Base-by-base conservation (phyloP, 2,888 invertebrate species). In the Lycocerus yunnanus region DNA sequence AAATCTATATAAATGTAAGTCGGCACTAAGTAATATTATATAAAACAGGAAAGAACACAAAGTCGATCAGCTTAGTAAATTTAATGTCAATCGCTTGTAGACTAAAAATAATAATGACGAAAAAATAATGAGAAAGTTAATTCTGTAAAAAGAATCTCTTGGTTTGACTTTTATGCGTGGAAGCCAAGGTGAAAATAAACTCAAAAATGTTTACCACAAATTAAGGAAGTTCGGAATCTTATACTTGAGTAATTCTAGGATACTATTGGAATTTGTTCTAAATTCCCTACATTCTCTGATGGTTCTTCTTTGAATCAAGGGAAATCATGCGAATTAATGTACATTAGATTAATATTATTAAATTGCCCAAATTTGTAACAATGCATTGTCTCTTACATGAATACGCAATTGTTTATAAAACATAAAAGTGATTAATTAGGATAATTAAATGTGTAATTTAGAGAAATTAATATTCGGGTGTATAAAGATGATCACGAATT, bases 311-410 rank as follows among this genome's bases (percentile, higher is more conserved):
- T 70, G 70, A 67, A 67, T 74, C 63, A 65, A 71, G 68, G 71
- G 21, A 74, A 74, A 68, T 74, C 24, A 58, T 21, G 69, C 71
- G 71, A 74, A 61, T 58, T 43, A 68, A 71, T 68, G 71, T 18
- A 43, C 43, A 43, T 43, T 43, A 74, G 68, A 74, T 71, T 71
- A 74, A 74, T 74, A 74, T 65, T 60, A 18, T 15, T 24, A 60
- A 74, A 65, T 58, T 59, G 68, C 43, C 14, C 58, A 68, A 18
- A 43, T 24, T 63, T 63, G 61, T 18, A 20, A 63, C 61, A 63
- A 63, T 63, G 20, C 15, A 63, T 20, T 20, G 18, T 18, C 20
- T 63, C 61, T 63, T 63, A 16, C 60, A 15, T 16, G 60, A 16
- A 60, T 60, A 16, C 43, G 43, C 16, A 15, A 16, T 60, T 60